Base-by-base conservation (phyloP, 2,113 vertebrate species). In the Corvus hawaiiensis region DNA sequence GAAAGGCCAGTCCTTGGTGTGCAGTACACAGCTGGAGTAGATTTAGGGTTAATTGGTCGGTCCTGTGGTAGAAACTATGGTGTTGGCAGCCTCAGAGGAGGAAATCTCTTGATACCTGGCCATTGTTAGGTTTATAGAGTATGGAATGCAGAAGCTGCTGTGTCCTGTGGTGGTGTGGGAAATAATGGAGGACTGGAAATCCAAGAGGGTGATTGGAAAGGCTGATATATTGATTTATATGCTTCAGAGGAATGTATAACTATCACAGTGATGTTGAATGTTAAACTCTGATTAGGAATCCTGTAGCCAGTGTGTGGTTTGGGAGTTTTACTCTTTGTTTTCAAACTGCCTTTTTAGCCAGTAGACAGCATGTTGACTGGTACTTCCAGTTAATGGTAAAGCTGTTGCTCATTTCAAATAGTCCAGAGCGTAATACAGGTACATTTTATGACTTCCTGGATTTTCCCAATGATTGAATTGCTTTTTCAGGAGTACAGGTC, bases 71-170 rank as follows among this genome's bases (percentile, higher is more conserved):
- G 51, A 62, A 79, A 59, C 2, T 2, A 1, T n/a, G 73, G 8
- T 19, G 3, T 30, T 33, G 39, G 51, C 56, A 92, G 26, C 30
- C 23, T 71, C 1, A 0, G 74, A 74, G 56, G 20, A 87, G 32
- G 64, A 77, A 56, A 26, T 18, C 7, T 74, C 22, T 26, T 55
- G 1, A 5, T 64, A 71, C 44, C 19, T 59, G 79, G 41, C 64
- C 35, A 3, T 30, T 2, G 3, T 2, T 43, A 9, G 43, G 39
- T 59, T 26, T 26, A 6, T 2, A 0, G 35, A 22, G 58, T 9
- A 16, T 16, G 27, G 32, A 78, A 24, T 9, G 1, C 5, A 41
- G 15, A 35, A 59, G 68, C 27, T 77, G 2, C 58, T 64, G 41
- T 27, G 6, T 9, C 1, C 44, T 35, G 23, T 8, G 13, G 55